These are phyloP conservation scores for Leptobrachium ailaonicum DNA, from an alignment of 2,113 vertebrate species.

Conservation along the genomic window DNA sequence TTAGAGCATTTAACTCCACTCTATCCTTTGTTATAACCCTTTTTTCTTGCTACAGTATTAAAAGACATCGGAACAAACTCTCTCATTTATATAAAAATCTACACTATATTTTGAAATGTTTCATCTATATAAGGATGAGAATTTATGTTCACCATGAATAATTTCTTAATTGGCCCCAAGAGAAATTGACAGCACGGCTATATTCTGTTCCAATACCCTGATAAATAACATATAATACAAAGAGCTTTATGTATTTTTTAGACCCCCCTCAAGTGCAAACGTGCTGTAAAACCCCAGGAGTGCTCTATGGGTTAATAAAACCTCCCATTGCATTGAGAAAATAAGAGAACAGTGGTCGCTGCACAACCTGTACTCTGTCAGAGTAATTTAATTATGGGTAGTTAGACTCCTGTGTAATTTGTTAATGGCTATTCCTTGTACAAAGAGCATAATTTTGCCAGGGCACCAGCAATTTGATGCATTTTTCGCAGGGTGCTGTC, in stretches of 20 bases:
- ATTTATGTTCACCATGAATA: neutral
- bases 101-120: too few species aligned
- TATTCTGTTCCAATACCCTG: neutral
- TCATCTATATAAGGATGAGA: too few species aligned
- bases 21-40: too few species aligned
- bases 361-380: constrained; percentile 60
- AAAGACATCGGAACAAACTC: too few species aligned
- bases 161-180: neutral
- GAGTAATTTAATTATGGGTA: constrained; percentile 64
- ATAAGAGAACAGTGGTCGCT: constrained; percentile 48
- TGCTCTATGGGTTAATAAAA: constrained; percentile 21
- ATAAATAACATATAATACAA: constrained; percentile 17
- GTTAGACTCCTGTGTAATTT: constrained; percentile 65
- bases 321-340: constrained; percentile 8
- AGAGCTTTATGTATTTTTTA: neutral
- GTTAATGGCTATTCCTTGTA: constrained; percentile 59
- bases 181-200: neutral
- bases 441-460: constrained; percentile 55
- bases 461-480: constrained; percentile 57
- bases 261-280: neutral
- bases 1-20: too few species aligned
- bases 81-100: too few species aligned
- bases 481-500: constrained; percentile 61
- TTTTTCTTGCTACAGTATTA: too few species aligned
- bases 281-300: neutral